These are phyloP conservation scores for Antheraea mylitta DNA, from an alignment of 1,140 invertebrate species.

Conservation along the genomic window DNA sequence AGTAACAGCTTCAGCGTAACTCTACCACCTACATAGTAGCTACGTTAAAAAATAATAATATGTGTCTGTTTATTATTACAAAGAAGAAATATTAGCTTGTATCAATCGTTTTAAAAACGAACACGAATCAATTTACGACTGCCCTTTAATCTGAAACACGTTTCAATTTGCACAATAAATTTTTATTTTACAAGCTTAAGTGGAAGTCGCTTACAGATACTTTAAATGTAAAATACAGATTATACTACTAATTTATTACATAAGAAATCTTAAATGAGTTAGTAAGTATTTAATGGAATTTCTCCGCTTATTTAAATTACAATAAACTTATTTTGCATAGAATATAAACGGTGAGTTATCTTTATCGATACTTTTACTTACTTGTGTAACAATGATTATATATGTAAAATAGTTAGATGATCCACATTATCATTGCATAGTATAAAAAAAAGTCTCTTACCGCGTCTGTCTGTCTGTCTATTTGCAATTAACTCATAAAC, in stretches of 20 bases:
- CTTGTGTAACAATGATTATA: too few species aligned
- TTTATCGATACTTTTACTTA: background rate
- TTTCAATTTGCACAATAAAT: background rate
- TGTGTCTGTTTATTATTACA: background rate
- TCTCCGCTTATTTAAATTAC: background rate
- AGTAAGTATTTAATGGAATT: background rate
- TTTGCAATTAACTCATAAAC: too few species aligned
- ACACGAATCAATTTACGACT: slow-evolving; percentile 2
- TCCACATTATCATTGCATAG: too few species aligned
- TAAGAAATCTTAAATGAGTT: background rate
- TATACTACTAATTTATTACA: background rate
- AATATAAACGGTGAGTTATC: background rate
- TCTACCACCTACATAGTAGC: too few species aligned
- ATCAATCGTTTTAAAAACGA: background rate
- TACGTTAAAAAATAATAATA: too few species aligned
- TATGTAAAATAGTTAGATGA: too few species aligned
- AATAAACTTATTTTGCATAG: background rate
- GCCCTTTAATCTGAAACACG: background rate
- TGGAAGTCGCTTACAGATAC: background rate
- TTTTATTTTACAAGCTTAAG: slow-evolving; percentile 3
- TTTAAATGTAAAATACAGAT: background rate
- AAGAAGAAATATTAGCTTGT: background rate
- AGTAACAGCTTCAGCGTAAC: too few species aligned
- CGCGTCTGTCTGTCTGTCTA: too few species aligned
- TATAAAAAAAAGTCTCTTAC: too few species aligned